phyloP scores from a whole-genome alignment of 2,797 vertebrate species.

The Protosalanx chinensis region DNA sequence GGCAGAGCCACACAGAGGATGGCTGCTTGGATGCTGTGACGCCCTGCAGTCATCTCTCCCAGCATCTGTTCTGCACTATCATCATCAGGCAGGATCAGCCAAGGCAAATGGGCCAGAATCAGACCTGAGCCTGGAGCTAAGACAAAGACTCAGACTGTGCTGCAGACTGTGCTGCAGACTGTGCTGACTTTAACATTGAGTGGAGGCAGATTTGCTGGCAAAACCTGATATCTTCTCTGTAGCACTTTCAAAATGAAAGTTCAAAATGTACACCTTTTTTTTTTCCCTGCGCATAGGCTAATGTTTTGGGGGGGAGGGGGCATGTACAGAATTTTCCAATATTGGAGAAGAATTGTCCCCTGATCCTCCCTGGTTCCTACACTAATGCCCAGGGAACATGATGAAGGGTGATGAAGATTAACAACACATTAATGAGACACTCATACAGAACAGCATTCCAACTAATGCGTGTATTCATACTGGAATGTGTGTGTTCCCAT shows the following conservation, averaged over 20 bases:
- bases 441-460: neutral
- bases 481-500: too few relatives aligned
- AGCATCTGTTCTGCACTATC: constrained; percentile 9
- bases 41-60: constrained; percentile 12
- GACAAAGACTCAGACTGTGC: neutral
- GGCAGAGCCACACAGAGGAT: constrained; percentile 3
- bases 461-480: too few relatives aligned
- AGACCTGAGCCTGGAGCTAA: neutral
- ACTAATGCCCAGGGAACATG: neutral
- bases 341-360: too few relatives aligned
- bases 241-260: too few relatives aligned
- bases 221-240: too few relatives aligned
- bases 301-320: too few relatives aligned
- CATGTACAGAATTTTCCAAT: too few relatives aligned
- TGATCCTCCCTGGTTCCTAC: too few relatives aligned
- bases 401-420: neutral
- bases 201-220: too few relatives aligned
- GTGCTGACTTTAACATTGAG: too few relatives aligned
- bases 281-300: neutral
- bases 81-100: constrained; percentile 13
- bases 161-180: too few relatives aligned
- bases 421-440: neutral
- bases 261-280: too few relatives aligned
- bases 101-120: constrained; percentile 3
- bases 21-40: neutral